Evolutionary conservation across 2,888 invertebrate genomes (phyloP).

Genomic region (Dryobota labecula): DNA sequence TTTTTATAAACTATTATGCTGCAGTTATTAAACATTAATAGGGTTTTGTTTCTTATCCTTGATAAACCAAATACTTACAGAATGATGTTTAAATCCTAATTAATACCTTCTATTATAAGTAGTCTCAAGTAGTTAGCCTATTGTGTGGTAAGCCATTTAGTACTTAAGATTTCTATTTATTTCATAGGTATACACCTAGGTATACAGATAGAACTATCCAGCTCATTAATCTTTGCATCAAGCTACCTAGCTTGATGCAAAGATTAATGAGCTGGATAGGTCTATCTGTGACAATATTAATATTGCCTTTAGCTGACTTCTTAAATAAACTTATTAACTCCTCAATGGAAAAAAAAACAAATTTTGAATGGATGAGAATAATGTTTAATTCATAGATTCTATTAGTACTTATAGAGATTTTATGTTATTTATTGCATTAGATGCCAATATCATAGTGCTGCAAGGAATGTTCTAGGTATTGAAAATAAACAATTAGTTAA

Average conservation of each 20-base stretch:
- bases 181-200: neutral
- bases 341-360: neutral
- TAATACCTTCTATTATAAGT: neutral
- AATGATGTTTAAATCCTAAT: neutral
- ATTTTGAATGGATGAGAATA: neutral
- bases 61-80: neutral
- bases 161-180: neutral
- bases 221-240: too few relatives aligned
- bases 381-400: neutral
- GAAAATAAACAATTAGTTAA: neutral
- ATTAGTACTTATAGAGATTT: neutral
- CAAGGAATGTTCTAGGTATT: neutral
- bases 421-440: neutral
- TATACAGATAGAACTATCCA: too few relatives aligned
- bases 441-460: neutral
- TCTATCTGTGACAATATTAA: neutral
- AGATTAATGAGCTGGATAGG: neutral
- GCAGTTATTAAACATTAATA: neutral
- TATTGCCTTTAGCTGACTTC: neutral
- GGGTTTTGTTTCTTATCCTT: neutral
- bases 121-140: neutral
- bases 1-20: constrained; percentile 8
- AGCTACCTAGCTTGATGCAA: neutral
- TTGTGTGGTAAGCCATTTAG: constrained; percentile 5
- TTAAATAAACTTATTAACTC: neutral